Evolutionary conservation across 2,888 invertebrate genomes (phyloP).

Genomic region (Andrena flavipes): DNA sequence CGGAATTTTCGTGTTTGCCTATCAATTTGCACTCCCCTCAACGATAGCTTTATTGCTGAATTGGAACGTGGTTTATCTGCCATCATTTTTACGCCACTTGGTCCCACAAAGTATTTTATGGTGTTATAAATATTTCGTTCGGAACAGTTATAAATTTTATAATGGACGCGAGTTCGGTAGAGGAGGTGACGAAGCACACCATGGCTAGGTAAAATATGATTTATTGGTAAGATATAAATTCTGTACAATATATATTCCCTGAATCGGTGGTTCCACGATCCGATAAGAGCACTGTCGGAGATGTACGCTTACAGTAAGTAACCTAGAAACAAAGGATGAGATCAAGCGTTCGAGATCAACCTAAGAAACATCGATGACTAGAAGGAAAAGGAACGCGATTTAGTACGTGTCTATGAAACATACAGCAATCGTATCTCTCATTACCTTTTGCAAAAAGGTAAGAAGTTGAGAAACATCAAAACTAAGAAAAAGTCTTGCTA

Average conservation of each 20-base stretch:
- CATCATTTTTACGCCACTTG: background rate
- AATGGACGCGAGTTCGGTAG: background rate
- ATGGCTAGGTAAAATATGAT: conserved; percentile 79
- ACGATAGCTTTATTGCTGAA: background rate
- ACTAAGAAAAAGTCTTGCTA: conserved; percentile 12
- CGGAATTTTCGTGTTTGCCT: conserved; percentile 21
- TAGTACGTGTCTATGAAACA: conserved; percentile 40
- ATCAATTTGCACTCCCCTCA: conserved; percentile 11
- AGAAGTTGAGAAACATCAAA: background rate
- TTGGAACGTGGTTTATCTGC: conserved; percentile 29
- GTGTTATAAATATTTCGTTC: no score
- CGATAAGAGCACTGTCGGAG: conserved; percentile 81
- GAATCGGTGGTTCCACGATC: conserved; percentile 76
- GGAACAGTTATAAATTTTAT: no score
- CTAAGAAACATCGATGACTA: conserved; percentile 78
- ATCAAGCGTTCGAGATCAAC: conserved; percentile 78
- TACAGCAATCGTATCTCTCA: background rate
- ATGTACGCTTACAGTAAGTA: conserved; percentile 51
- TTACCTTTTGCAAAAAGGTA: background rate
- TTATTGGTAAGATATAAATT: conserved; percentile 82
- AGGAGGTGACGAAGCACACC: background rate
- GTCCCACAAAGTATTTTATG: background rate
- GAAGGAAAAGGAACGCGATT: conserved; percentile 81
- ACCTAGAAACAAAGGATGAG: conserved; percentile 69
- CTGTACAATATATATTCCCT: conserved; percentile 80